These are phyloP conservation scores for Limnephilus rhombicus DNA, from an alignment of 2,888 invertebrate species.

Conservation along the genomic window DNA sequence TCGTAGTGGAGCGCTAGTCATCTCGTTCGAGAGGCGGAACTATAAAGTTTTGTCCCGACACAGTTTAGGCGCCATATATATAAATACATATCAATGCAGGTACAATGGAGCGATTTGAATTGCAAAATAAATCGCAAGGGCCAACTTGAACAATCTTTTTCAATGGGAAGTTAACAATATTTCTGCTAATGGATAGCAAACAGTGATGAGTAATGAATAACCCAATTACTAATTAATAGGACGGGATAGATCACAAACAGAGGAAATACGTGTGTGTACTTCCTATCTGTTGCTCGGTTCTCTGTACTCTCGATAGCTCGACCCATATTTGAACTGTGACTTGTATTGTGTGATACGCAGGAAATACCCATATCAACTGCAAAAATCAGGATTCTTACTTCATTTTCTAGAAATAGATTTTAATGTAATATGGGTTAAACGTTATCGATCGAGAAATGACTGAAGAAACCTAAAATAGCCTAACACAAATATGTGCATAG, in stretches of 20 bases:
- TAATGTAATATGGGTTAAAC: too few species aligned
- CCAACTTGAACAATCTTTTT: background rate
- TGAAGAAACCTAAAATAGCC: too few species aligned
- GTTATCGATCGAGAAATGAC: too few species aligned
- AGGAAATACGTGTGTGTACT: background rate
- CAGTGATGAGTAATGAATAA: constrained; percentile 12
- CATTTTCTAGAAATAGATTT: too few species aligned
- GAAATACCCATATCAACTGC: background rate
- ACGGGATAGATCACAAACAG: background rate
- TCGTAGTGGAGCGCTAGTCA: too few species aligned
- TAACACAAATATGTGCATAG: background rate
- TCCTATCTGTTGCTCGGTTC: background rate
- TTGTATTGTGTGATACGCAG: background rate
- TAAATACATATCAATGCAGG: too few species aligned
- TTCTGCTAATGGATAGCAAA: constrained; percentile 25
- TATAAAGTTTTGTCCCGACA: too few species aligned
- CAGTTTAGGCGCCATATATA: too few species aligned
- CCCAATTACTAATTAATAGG: constrained; percentile 18
- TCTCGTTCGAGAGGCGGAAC: too few species aligned
- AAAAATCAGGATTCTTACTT: too few species aligned
- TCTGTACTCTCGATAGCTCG: background rate
- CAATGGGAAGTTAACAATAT: background rate
- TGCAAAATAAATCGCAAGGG: background rate
- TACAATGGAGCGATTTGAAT: background rate
- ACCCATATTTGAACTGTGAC: background rate